phyloP scores from a whole-genome alignment of 2,888 invertebrate species.

The Polyommatus icarus region DNA sequence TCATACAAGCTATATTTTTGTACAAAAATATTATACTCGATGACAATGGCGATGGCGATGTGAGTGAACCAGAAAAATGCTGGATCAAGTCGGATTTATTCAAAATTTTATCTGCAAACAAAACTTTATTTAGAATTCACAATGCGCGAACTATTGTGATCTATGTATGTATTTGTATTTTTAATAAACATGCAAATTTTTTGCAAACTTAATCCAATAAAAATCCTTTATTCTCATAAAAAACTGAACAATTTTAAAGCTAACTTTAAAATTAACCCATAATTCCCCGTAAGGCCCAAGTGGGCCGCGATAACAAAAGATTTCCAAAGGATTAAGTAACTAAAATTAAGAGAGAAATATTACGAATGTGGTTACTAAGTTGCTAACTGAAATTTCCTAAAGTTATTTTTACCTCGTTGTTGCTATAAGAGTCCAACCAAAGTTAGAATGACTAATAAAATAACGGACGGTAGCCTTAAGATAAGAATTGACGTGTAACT shows the following conservation, averaged over 20 bases:
- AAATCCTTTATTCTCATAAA: not conserved
- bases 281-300: too few relatives aligned
- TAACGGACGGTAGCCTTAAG: not conserved
- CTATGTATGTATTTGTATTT: not conserved
- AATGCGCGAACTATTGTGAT: not conserved
- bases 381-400: not conserved
- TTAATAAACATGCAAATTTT: not conserved
- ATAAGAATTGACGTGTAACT: not conserved
- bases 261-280: not conserved
- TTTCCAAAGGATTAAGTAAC: too few relatives aligned
- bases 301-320: too few relatives aligned
- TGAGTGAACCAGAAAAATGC: not conserved
- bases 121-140: not conserved
- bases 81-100: constrained; percentile 7
- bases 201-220: not conserved
- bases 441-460: not conserved
- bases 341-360: not conserved
- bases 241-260: not conserved
- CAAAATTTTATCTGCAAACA: not conserved
- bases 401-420: not conserved
- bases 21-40: not conserved
- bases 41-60: not conserved
- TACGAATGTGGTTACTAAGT: not conserved
- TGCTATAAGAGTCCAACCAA: not conserved
- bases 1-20: not conserved